These are phyloP conservation scores for Bagarius yarrelli DNA, from an alignment of 2,113 vertebrate species.

Conservation along the genomic window DNA sequence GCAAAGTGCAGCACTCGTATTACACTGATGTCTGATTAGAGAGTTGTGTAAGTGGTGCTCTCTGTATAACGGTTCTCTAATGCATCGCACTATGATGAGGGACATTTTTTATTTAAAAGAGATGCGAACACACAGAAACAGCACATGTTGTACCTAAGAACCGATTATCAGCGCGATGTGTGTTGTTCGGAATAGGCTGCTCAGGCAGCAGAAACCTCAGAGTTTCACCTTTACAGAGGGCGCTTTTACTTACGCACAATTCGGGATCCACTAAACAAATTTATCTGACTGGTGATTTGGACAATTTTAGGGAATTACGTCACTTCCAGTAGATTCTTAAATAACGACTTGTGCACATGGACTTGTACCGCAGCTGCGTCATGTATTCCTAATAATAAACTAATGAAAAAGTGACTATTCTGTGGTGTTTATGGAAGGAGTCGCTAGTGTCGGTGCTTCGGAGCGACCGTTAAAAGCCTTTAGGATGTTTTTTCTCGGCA, in stretches of 20 bases:
- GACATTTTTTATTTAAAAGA: background rate
- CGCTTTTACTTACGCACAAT: background rate
- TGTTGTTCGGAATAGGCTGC: background rate
- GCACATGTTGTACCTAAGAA: background rate
- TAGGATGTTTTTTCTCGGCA: background rate
- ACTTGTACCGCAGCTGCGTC: too few relatives aligned
- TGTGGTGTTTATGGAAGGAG: background rate
- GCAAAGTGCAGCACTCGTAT: slow-evolving; percentile 14
- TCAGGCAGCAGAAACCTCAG: background rate
- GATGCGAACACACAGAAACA: background rate
- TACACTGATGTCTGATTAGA: slow-evolving; percentile 20
- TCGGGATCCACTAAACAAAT: background rate
- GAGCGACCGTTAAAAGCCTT: background rate
- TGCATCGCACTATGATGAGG: background rate
- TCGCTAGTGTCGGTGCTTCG: background rate
- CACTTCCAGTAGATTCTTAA: too few relatives aligned
- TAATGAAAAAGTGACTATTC: background rate
- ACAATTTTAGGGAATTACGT: too few relatives aligned
- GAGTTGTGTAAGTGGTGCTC: background rate
- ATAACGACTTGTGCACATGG: too few relatives aligned
- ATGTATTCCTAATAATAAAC: background rate
- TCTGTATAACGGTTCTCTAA: background rate
- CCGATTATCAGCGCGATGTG: background rate
- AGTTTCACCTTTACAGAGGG: background rate
- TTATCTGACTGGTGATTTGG: too few relatives aligned